A percentile compares a stretch with the other conserved stretches of the same genome.
phyloP scores from a whole-genome alignment of 2,113 vertebrate genomes.

The Vulpes vulpes region DNA sequence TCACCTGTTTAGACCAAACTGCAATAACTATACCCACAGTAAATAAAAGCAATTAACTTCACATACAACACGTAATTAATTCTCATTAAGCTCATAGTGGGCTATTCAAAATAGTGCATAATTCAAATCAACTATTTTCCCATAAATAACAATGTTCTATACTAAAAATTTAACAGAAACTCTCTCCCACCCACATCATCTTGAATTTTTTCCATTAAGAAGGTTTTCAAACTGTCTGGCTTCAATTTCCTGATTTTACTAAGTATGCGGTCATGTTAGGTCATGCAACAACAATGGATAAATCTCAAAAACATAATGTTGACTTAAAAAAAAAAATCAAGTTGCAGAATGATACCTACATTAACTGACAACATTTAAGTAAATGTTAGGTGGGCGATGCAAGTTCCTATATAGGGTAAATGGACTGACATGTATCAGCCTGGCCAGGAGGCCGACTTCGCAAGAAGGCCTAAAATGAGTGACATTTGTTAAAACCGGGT shows the following conservation, averaged over 20 bases:
- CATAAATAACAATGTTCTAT: constrained; percentile 50
- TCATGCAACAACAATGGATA: constrained; percentile 29
- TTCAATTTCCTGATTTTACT: constrained; percentile 69
- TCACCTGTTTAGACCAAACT: constrained; percentile 86
- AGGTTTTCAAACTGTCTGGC: constrained; percentile 48
- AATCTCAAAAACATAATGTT: constrained; percentile 61
- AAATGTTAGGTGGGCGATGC: neutral
- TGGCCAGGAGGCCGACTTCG: neutral
- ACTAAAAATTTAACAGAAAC: constrained; percentile 68
- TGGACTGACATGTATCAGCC: neutral
- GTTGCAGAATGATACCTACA: neutral
- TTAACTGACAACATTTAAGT: neutral
- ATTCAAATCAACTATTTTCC: constrained; percentile 57
- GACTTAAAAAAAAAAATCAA: neutral
- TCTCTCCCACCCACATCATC: constrained; percentile 61
- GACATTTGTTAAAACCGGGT: neutral
- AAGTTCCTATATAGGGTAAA: neutral
- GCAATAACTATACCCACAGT: constrained; percentile 10
- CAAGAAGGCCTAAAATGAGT: neutral
- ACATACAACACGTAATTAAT: neutral
- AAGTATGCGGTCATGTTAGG: neutral
- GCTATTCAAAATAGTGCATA: constrained; percentile 51
- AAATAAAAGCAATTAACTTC: constrained; percentile 73
- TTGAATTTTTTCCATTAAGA: constrained; percentile 31
- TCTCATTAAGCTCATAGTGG: neutral